Evolutionary conservation across 2,113 vertebrate species (phyloP).

Genomic region (Plecotus auritus): DNA sequence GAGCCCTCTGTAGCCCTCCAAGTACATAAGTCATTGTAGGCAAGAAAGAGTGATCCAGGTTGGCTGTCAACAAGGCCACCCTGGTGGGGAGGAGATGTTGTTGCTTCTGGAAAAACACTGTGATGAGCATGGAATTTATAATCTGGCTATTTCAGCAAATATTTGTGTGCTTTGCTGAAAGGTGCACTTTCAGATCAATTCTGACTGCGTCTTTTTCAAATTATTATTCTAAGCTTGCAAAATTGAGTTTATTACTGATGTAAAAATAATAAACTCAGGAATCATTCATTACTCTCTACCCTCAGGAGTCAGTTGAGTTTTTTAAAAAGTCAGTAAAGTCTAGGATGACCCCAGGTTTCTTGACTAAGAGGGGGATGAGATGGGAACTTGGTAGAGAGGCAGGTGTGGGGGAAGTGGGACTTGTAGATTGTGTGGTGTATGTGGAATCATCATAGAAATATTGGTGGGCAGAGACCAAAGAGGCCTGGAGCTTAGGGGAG

Average conservation of each 20-base stretch:
- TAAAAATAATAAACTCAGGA: slow-evolving; percentile 60
- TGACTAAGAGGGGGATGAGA: background rate
- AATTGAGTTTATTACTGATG: slow-evolving; percentile 64
- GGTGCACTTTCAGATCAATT: slow-evolving; percentile 65
- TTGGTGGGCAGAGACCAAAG: background rate
- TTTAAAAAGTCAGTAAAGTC: background rate
- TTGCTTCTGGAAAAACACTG: background rate
- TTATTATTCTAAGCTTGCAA: slow-evolving; percentile 66
- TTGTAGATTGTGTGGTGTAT: background rate
- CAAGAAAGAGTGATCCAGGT: background rate
- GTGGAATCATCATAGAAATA: background rate
- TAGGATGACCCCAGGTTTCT: background rate
- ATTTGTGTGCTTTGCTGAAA: slow-evolving; percentile 63
- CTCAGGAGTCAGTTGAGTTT: background rate
- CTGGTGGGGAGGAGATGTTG: background rate
- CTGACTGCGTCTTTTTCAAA: slow-evolving; percentile 8
- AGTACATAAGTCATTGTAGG: background rate
- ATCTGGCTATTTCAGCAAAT: slow-evolving; percentile 68
- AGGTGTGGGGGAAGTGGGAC: background rate
- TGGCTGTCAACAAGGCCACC: background rate
- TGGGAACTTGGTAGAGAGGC: background rate
- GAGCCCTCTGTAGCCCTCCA: background rate
- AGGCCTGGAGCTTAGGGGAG: background rate
- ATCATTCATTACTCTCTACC: slow-evolving; percentile 18
- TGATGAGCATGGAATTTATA: slow-evolving; percentile 63